These are phyloP conservation scores for Sinhomidia bicolor DNA, from an alignment of 2,888 invertebrate genomes.

Conservation along the genomic window DNA sequence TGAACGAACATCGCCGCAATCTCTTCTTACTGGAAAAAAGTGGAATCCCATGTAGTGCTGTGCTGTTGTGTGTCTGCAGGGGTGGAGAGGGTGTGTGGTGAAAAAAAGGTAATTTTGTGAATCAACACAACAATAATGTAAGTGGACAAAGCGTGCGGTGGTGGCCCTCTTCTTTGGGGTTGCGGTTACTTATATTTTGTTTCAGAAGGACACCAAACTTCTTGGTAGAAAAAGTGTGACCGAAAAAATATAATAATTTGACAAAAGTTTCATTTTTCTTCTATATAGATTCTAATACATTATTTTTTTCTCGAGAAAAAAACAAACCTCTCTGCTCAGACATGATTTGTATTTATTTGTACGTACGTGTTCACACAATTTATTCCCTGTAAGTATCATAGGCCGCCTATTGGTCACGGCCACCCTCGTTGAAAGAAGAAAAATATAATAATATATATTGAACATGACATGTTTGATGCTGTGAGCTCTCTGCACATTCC, in stretches of 20 bases:
- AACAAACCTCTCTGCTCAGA: neutral
- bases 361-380: constrained; percentile 39
- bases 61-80: constrained; percentile 7
- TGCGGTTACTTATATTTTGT: constrained; percentile 11
- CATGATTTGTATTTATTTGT: constrained; percentile 25
- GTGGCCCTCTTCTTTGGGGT: neutral
- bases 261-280: constrained; percentile 43
- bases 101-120: neutral
- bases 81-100: constrained; percentile 39
- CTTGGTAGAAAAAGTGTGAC: constrained; percentile 49
- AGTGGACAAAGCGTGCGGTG: constrained; percentile 29
- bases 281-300: constrained; percentile 4
- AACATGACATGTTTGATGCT: too few species aligned
- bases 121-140: neutral
- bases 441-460: neutral
- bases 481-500: constrained; percentile 1
- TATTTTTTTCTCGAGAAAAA: neutral
- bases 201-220: constrained; percentile 32
- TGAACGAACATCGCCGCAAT: neutral
- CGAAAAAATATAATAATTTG: constrained; percentile 67
- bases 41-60: constrained; percentile 28
- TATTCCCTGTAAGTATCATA: neutral
- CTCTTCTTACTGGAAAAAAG: constrained; percentile 1
- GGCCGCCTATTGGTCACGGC: neutral
- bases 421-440: constrained; percentile 40